Percentiles rank a stretch among this genome's conserved stretches.
Conservation (phyloP, 2,113 vertebrate genomes). For the Coryphaenoides rupestris region DNA sequence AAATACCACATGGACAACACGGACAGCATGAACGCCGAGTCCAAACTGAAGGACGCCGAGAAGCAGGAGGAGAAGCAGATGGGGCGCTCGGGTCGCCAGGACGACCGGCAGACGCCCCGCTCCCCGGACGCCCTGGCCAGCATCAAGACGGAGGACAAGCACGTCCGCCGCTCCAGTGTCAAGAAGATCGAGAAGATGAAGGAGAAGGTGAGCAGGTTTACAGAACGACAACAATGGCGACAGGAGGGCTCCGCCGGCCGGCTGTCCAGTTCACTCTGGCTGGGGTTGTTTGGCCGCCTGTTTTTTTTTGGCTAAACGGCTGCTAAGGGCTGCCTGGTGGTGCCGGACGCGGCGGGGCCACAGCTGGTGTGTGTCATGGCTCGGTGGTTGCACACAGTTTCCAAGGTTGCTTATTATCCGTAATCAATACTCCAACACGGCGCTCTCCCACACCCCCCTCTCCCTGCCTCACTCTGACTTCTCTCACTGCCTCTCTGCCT, state of each 20-base stretch:
- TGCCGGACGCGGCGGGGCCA: conserved; percentile 24
- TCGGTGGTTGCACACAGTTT: conserved; percentile 35
- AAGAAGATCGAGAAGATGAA: conserved; percentile 99
- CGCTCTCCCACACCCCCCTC: conserved; percentile 31
- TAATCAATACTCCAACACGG: conserved; percentile 52
- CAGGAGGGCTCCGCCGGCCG: too few species aligned
- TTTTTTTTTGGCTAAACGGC: not conserved
- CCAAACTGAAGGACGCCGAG: conserved; percentile 97
- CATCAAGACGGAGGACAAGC: conserved; percentile 89
- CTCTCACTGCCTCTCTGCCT: conserved; percentile 11
- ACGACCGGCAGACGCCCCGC: conserved; percentile 88
- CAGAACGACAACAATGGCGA: too few species aligned
- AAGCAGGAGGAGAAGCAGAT: conserved; percentile 99
- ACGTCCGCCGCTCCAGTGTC: conserved; percentile 90
- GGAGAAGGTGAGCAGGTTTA: conserved; percentile 96
- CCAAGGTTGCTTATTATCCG: conserved; percentile 33
- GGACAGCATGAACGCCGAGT: conserved; percentile 96
- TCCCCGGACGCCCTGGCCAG: conserved; percentile 90
- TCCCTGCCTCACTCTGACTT: not conserved
- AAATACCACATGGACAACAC: conserved; percentile 99
- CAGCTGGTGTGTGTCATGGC: conserved; percentile 39
- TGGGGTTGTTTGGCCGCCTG: too few species aligned
- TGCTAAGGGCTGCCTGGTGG: conserved; percentile 45
- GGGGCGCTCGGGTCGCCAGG: conserved; percentile 88
- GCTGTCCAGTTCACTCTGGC: not conserved